Evolutionary conservation across 2,113 vertebrate genomes (phyloP), one percentile per base, ranked within the genome.

Genomic region (Anhinga rufa): DNA sequence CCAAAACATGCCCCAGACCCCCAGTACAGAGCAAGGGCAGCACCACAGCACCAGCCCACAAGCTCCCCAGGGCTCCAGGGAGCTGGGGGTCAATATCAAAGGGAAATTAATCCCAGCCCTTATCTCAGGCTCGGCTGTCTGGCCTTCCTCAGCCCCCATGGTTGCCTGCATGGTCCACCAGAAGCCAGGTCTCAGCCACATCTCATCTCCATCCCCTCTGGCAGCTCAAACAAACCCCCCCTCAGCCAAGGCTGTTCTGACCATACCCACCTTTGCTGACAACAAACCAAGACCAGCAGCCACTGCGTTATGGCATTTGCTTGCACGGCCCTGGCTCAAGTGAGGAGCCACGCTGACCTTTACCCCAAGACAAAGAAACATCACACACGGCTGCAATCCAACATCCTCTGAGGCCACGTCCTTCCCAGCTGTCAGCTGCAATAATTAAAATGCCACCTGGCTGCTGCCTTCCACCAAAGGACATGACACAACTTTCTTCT

Each of bases 291-390:
- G 21, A 31, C 6, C 3, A 4, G 48, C 25, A 24, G 36, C 10
- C 2, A 0, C 4, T 9, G 31, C 1, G 0, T 51, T 26, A 42
- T 1, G 1, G 54, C 2, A 1, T 24, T 17, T 11, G 19, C 14
- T 64, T 5, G 2, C 11, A 34, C 7, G 1, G 49, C 7, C 1
- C 34, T 5, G 3, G 65, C 40, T 32, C 1, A 2, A 52, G 32
- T 17, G 2, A 42, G 12, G 11, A 84, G 55, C 21, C 6, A 0
- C 2, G 1, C 17, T 21, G 17, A 76, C 54, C 62, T 13, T 32
- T 81, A n/a, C 40, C 52, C 22, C 8, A 10, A 19, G 72, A 52
- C 71, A 40, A 42, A 57, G 58, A 16, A 51, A 28, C 2, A 2
- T 17, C 19, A 22, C 34, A 49, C 26, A 7, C 19, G 1, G 51